Base-by-base conservation (phyloP, 2,113 vertebrate genomes). In the Crocuta crocuta region DNA sequence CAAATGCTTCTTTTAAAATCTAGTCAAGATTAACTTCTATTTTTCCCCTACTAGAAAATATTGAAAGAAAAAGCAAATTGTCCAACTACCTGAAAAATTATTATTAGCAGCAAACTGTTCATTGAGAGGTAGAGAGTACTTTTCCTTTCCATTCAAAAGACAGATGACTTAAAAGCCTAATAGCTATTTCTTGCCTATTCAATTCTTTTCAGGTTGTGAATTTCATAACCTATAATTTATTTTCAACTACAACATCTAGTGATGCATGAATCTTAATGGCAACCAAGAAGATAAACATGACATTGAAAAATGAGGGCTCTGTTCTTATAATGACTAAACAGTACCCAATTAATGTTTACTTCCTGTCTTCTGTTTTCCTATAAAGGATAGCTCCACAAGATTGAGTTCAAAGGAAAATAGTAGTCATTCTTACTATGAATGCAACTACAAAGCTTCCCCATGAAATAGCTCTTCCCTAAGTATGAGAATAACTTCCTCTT, bases 201-300 rank as follows among this genome's bases (percentile, higher is more conserved):
- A 96, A 65, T 65, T 91, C 58, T 96, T 97, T 92, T 66, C 39
- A 82, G 48, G 88, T 88, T 89, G 97, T 10, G n/a, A 53, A 78
- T 48, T 91, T 88, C 35, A 88, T 76, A 91, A 94, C 24, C n/a
- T 89, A 17, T 66, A 58, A 86, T 83, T 89, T 92, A 96, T 96
- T 94, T 91, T 58, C 89, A 93, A 76, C 43, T 24, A 50, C 3
- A 13, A 35, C 7, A 90, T 26, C 43, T 73, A 65, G 4, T 86
- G 61, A 86, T 55, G 7, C 21, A 65, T 4, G 7, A 93, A 53
- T 68, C 31, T 90, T 79, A 83, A 83, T 0, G 26, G 53, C 26
- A 97, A 96, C 45, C 66, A 82, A 39, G 4, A 80, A 12, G 71
- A 58, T 66, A 87, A 97, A 61, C 65, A n/a, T 13, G 26, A 95